Conservation (phyloP, 2,797 vertebrate species). For the Tinamus major region DNA sequence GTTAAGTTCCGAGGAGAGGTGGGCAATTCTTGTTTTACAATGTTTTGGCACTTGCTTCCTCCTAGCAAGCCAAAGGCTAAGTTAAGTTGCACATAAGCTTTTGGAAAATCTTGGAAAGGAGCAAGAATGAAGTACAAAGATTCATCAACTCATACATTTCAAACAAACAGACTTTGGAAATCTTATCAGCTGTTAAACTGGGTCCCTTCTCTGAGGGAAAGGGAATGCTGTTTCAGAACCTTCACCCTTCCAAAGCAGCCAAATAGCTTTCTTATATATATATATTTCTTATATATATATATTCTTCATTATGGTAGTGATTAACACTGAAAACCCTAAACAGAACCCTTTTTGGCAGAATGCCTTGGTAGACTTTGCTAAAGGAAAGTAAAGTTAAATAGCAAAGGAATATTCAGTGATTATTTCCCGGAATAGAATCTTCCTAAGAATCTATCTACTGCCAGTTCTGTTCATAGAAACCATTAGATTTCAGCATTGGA, state of each 20-base stretch:
- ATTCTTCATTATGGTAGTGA: not conserved
- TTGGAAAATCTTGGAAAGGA: constrained; percentile 14
- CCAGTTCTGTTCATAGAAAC: not conserved
- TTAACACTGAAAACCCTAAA: not conserved
- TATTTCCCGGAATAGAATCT: not conserved
- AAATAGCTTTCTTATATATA: not conserved
- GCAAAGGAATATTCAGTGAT: not conserved
- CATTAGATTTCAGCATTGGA: not conserved
- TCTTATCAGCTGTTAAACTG: not conserved
- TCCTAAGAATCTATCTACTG: not conserved
- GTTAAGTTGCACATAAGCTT: constrained; percentile 1
- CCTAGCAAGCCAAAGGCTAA: not conserved
- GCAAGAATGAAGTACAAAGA: not conserved
- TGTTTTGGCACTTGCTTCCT: not conserved
- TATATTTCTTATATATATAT: too few relatives aligned
- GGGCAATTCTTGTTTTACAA: not conserved
- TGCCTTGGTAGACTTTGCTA: not conserved
- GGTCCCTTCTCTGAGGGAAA: not conserved
- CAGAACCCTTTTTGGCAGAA: not conserved
- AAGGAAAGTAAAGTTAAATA: not conserved
- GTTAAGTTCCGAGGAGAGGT: not conserved
- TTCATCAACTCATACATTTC: not conserved
- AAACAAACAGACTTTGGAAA: not conserved
- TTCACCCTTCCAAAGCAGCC: not conserved
- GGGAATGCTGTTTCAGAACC: not conserved